Conservation (phyloP, 1,140 invertebrate species). For the Nephotettix cincticeps region DNA sequence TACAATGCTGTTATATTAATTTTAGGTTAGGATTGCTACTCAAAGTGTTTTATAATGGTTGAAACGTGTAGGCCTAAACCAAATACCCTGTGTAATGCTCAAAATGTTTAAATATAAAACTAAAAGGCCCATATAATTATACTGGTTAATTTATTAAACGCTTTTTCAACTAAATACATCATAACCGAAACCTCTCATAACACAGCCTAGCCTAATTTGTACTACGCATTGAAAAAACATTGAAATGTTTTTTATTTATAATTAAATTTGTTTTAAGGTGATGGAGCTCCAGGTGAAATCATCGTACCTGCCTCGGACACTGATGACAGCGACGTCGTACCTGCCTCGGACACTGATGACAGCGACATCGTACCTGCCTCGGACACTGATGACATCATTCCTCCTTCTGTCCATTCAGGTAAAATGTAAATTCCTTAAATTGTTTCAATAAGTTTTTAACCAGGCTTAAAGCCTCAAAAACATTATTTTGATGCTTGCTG, state of each 20-base stretch:
- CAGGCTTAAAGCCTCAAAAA: too few species aligned
- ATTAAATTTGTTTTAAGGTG: not conserved
- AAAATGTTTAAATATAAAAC: not conserved
- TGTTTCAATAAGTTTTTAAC: too few species aligned
- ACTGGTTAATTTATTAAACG: not conserved
- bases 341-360: too few species aligned
- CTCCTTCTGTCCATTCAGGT: too few species aligned
- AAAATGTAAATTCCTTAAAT: too few species aligned
- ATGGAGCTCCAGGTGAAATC: not conserved
- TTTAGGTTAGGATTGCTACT: constrained; percentile 3
- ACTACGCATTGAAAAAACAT: not conserved
- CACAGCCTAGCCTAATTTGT: too few species aligned
- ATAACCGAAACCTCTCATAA: not conserved
- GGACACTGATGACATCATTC: too few species aligned
- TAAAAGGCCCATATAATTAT: not conserved
- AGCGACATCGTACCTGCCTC: too few species aligned
- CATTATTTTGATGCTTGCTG: too few species aligned
- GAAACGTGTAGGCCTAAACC: constrained; percentile 4
- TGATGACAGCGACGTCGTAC: too few species aligned
- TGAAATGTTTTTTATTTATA: not conserved
- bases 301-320: not conserved
- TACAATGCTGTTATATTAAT: not conserved
- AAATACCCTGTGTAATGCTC: not conserved
- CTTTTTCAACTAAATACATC: not conserved
- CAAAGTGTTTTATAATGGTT: constrained; percentile 1